These are phyloP conservation scores for Arizona elegans DNA, from an alignment of 2,113 vertebrate genomes.

Conservation along the genomic window DNA sequence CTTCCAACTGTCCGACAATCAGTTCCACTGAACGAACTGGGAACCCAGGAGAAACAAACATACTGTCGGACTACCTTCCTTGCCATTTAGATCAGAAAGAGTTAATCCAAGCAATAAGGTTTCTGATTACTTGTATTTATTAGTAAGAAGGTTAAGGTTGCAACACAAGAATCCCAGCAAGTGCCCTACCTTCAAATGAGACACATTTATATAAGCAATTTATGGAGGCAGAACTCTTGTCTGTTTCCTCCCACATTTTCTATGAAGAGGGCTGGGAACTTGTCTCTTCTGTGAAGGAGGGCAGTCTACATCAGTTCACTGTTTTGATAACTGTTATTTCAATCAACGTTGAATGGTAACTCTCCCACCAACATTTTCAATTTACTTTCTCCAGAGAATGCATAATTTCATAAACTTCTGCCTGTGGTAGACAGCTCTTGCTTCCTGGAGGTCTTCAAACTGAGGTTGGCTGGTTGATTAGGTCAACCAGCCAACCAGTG, in stretches of 20 bases:
- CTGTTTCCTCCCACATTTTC: not conserved
- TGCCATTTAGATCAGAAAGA: not conserved
- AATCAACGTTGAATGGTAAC: not conserved
- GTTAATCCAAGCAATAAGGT: not conserved
- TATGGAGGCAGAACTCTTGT: not conserved
- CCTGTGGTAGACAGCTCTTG: not conserved
- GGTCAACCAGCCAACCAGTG: too few species aligned
- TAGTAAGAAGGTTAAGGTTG: not conserved
- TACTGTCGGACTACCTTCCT: not conserved
- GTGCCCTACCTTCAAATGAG: not conserved
- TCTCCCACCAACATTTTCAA: not conserved
- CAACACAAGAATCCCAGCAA: not conserved
- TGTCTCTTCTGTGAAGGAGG: not conserved
- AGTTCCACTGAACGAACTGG: not conserved
- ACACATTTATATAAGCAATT: not conserved
- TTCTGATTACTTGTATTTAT: not conserved
- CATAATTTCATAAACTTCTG: not conserved
- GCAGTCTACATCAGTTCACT: not conserved
- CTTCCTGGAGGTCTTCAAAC: not conserved
- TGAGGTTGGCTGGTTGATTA: not conserved
- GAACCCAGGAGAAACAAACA: not conserved
- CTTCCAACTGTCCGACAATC: not conserved
- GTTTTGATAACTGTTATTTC: not conserved
- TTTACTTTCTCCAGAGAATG: not conserved
- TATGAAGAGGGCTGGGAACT: not conserved